Conservation (phyloP, 30 jellyfish, hydroid and myxozoan genomes). For the Aurelia sp. region DNA sequence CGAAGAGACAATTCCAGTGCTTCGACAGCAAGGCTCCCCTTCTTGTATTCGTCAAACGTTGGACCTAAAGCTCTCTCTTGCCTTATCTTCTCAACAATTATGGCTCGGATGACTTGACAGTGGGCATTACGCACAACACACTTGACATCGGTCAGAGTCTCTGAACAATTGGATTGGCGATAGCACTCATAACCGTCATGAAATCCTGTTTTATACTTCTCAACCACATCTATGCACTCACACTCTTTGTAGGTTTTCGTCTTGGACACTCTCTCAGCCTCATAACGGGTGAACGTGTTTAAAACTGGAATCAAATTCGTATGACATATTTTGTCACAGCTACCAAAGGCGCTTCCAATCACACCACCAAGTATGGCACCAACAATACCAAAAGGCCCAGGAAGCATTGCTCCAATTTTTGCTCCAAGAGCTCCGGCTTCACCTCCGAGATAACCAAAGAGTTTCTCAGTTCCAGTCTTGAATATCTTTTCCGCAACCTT, state of each 20-base stretch:
- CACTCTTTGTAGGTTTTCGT: constrained; percentile 25
- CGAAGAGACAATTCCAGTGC: constrained; percentile 1
- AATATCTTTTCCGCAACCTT: constrained; percentile 10
- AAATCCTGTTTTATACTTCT: constrained; percentile 42
- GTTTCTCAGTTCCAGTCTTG: constrained; percentile 8
- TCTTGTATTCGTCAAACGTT: constrained; percentile 15
- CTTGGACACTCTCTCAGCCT: constrained; percentile 4
- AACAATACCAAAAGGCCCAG: constrained; percentile 66
- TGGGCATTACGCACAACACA: constrained; percentile 42
- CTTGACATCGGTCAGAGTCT: constrained; percentile 10
- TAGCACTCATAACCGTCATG: constrained; percentile 42
- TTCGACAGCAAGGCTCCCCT: constrained; percentile 33
- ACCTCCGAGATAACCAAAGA: constrained; percentile 60
- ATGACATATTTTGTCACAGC: constrained; percentile 51
- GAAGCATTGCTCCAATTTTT: constrained; percentile 51
- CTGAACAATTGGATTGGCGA: constrained; percentile 57
- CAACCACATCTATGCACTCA: constrained; percentile 32
- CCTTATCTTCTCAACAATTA: constrained; percentile 25
- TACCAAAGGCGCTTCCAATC: constrained; percentile 68
- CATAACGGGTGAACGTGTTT: constrained; percentile 23
- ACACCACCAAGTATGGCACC: constrained; percentile 72
- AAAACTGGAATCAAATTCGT: constrained; percentile 22
- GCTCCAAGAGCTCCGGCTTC: constrained; percentile 59
- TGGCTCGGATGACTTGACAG: constrained; percentile 19
- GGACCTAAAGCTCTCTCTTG: constrained; percentile 4